Conservation (phyloP, 1,140 invertebrate genomes). For the Rhynchophorus ferrugineus region DNA sequence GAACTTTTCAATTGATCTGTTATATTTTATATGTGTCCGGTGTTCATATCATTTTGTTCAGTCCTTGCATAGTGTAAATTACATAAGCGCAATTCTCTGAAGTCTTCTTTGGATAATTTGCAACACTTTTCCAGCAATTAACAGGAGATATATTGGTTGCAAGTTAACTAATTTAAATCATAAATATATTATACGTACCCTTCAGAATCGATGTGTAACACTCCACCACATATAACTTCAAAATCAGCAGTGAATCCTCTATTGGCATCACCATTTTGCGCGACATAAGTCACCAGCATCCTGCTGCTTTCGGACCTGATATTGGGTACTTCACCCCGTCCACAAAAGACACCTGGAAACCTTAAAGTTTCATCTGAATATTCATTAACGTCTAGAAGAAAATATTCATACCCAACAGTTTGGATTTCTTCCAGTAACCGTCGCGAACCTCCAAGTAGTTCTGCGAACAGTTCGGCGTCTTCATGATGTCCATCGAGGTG, state of each 20-base stretch:
- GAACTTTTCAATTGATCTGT: too few species aligned
- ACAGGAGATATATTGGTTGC: neutral
- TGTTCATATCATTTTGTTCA: too few species aligned
- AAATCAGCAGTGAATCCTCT: conserved; percentile 75
- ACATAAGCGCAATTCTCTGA: too few species aligned
- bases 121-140: too few species aligned
- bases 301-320: conserved; percentile 71
- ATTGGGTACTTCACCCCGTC: conserved; percentile 61
- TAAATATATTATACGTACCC: conserved; percentile 3
- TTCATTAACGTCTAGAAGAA: neutral
- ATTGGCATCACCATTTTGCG: conserved; percentile 54
- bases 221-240: conserved; percentile 79
- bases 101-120: too few species aligned
- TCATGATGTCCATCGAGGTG: conserved; percentile 79
- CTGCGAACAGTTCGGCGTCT: conserved; percentile 74
- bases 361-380: neutral
- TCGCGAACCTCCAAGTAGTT: conserved; percentile 91
- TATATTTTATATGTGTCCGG: too few species aligned
- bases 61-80: too few species aligned
- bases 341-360: conserved; percentile 61
- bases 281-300: conserved; percentile 77
- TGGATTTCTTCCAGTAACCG: conserved; percentile 86
- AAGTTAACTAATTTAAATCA: neutral
- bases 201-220: conserved; percentile 7
- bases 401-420: conserved; percentile 51